Percentiles rank a stretch among this genome's conserved stretches.
phyloP scores from a whole-genome alignment of 2,113 vertebrate genomes.

The Perccottus glenii region DNA sequence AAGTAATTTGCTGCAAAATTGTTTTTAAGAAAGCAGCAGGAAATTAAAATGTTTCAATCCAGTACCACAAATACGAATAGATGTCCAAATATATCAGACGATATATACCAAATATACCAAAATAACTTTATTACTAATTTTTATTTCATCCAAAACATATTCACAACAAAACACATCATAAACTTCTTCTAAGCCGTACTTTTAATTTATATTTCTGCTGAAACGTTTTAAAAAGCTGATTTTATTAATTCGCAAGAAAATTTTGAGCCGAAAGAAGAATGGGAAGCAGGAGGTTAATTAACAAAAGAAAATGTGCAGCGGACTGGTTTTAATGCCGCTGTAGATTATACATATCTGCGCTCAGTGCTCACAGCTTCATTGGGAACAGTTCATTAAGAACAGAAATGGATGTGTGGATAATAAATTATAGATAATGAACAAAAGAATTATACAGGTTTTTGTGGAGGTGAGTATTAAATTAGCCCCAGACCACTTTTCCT shows the following conservation, averaged over 20 bases:
- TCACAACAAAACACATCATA: no score
- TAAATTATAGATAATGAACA: conserved; percentile 9
- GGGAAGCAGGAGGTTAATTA: conserved; percentile 25
- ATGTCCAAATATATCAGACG: no score
- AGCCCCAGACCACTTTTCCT: background rate
- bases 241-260: conserved; percentile 2
- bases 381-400: conserved; percentile 5
- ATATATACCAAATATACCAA: no score
- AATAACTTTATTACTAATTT: no score
- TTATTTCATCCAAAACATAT: no score
- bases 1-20: no score
- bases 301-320: conserved; percentile 2
- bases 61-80: no score
- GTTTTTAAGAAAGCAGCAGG: no score
- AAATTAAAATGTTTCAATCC: no score
- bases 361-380: background rate
- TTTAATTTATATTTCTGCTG: background rate
- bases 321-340: background rate
- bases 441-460: conserved; percentile 3
- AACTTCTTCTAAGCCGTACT: background rate
- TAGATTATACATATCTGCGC: conserved; percentile 32
- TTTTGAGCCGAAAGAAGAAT: background rate
- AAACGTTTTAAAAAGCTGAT: background rate
- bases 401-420: conserved; percentile 4
- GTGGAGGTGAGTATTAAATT: conserved; percentile 12